Base-by-base conservation (phyloP, 2,797 vertebrate species). In the Pitangus sulphuratus region DNA sequence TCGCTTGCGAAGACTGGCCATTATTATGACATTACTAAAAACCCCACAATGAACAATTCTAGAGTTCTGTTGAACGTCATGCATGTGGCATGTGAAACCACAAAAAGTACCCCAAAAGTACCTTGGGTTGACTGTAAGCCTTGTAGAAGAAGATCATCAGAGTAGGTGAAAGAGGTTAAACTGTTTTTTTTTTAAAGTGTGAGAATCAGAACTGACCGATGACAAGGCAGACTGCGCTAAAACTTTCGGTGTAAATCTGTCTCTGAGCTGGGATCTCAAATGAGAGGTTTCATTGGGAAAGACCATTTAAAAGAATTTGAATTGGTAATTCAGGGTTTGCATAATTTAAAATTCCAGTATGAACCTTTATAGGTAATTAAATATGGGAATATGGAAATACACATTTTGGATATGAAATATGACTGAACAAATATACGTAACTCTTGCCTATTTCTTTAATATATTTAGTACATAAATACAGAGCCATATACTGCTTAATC, bases 11-110 rank as follows among this genome's bases (percentile, higher is more conserved):
- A n/a, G n/a, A n/a, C n/a, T n/a, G n/a, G n/a, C n/a, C n/a, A n/a
- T n/a, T n/a, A n/a, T n/a, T n/a, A 18, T 37, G 26, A 79, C 60
- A 6, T 8, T 50, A 47, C 48, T 47, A 50, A 80, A 86, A 45
- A 12, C 0, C 2, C 1, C n/a, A 84, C 15, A 74, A 51, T 8
- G 3, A 84, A 57, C 0, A 1, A 35, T 24, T 78, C 42, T 47
- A 12, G 57, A 42, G 16, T 35, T 84, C 58, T 88, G 25, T 4
- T 75, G 31, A 44, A 24, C 11, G 44, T 18, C 56, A 83, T 17
- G 9, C 7, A 56, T 13, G 12, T 13, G 37, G 20, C 17, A 75
- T 45, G 17, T 19, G 48, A 61, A 69, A 69, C 7, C 14, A 71
- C 12, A n/a, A 65, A 83, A 69, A 79, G 17, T 24, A 31, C 33